Evolutionary conservation across 2,888 invertebrate genomes (phyloP).

Genomic region (Ichneumon xanthorius): DNA sequence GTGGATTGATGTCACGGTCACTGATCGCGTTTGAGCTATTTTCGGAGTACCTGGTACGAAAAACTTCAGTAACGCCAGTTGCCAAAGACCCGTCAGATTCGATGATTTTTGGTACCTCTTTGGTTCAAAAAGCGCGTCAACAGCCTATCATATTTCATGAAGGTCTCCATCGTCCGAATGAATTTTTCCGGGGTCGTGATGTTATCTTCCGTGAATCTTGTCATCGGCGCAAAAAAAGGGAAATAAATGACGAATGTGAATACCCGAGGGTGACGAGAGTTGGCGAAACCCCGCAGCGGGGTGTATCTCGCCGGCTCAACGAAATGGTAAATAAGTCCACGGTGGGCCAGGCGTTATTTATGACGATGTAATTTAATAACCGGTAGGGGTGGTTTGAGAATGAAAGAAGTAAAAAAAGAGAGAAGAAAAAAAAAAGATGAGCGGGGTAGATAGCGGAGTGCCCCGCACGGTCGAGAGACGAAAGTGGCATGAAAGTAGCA

Average conservation of each 20-base stretch:
- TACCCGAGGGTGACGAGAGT: slow-evolving; percentile 66
- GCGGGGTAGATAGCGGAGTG: slow-evolving; percentile 69
- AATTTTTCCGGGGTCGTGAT: background rate
- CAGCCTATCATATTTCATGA: background rate
- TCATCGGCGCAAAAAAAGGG: background rate
- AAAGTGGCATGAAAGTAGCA: slow-evolving; percentile 83
- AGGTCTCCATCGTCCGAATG: background rate
- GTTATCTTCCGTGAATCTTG: background rate
- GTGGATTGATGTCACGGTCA: slow-evolving; percentile 15
- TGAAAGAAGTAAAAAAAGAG: slow-evolving; percentile 5
- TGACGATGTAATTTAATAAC: slow-evolving; percentile 84
- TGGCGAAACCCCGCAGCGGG: slow-evolving; percentile 46
- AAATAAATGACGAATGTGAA: slow-evolving; percentile 64
- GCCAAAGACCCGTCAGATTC: background rate
- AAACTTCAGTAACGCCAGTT: background rate
- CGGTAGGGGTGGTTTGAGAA: slow-evolving; percentile 70
- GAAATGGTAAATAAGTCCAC: slow-evolving; percentile 78
- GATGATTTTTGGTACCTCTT: background rate
- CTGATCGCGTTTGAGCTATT: background rate
- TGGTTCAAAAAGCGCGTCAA: background rate
- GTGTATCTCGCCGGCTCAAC: slow-evolving; percentile 64
- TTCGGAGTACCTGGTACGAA: background rate
- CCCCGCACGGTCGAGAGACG: slow-evolving; percentile 74
- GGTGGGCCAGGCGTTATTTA: slow-evolving; percentile 81
- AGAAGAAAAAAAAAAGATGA: slow-evolving; percentile 70